These are phyloP conservation scores for Apamea anceps DNA, from an alignment of 2,888 invertebrate genomes.

Conservation along the genomic window DNA sequence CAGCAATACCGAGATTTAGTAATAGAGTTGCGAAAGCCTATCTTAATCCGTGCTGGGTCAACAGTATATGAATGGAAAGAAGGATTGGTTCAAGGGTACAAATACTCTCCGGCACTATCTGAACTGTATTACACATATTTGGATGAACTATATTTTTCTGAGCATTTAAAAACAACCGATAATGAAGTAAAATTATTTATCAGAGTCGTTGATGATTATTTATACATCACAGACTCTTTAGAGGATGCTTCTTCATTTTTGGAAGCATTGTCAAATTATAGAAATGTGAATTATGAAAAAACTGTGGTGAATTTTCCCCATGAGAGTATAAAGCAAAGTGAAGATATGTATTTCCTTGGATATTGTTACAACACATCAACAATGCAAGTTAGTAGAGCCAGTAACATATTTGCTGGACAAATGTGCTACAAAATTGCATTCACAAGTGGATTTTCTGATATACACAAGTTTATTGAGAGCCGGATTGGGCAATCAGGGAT, in stretches of 20 bases:
- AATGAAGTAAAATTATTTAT: slow-evolving; percentile 78
- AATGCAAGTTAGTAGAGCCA: slow-evolving; percentile 83
- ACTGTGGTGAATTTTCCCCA: slow-evolving; percentile 84
- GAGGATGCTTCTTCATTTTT: slow-evolving; percentile 81
- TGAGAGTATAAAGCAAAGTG: slow-evolving; percentile 73
- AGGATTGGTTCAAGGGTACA: slow-evolving; percentile 87
- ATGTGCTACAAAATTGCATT: slow-evolving; percentile 88
- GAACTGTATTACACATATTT: slow-evolving; percentile 85
- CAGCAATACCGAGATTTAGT: slow-evolving; percentile 81
- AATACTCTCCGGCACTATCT: slow-evolving; percentile 87
- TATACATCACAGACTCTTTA: slow-evolving; percentile 85
- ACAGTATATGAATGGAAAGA: slow-evolving; percentile 86
- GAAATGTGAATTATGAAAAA: slow-evolving; percentile 85
- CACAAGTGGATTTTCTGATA: slow-evolving; percentile 76
- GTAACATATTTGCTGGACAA: slow-evolving; percentile 82
- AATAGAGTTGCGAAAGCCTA: slow-evolving; percentile 80
- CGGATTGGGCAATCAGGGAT: slow-evolving; percentile 86
- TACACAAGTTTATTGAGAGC: slow-evolving; percentile 83
- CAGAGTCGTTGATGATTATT: slow-evolving; percentile 88
- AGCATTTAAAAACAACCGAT: slow-evolving; percentile 70
- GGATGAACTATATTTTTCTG: slow-evolving; percentile 80
- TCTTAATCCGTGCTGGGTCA: slow-evolving; percentile 85
- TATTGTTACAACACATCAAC: slow-evolving; percentile 82
- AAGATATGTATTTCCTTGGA: slow-evolving; percentile 84
- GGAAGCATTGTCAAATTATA: slow-evolving; percentile 79